phyloP scores from a whole-genome alignment of 1,140 invertebrate species.

The Drosophila ironensis region DNA sequence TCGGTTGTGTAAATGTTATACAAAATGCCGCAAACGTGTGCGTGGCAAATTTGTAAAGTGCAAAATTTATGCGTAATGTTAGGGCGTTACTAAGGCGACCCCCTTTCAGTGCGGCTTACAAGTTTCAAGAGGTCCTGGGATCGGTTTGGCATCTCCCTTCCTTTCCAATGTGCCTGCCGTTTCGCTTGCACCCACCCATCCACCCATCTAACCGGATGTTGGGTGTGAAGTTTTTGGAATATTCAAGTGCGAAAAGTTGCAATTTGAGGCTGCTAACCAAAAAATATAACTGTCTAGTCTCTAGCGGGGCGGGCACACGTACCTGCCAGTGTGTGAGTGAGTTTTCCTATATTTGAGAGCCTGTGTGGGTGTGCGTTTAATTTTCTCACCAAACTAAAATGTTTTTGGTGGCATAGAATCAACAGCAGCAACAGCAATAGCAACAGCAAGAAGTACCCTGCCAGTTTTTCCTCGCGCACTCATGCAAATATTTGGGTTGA shows the following conservation, averaged over 20 bases:
- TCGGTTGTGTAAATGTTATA: conserved; percentile 64
- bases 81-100: conserved; percentile 56
- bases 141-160: background rate
- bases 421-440: conserved; percentile 18
- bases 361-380: conserved; percentile 56
- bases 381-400: conserved; percentile 80
- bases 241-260: conserved; percentile 74
- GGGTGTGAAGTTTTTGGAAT: conserved; percentile 50
- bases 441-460: too few relatives aligned
- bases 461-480: conserved; percentile 53
- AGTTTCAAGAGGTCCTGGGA: conserved; percentile 64
- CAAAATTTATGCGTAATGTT: conserved; percentile 80
- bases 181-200: background rate
- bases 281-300: conserved; percentile 70
- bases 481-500: conserved; percentile 72
- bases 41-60: conserved; percentile 79
- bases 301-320: background rate
- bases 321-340: background rate
- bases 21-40: conserved; percentile 78
- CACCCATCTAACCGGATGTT: conserved; percentile 2
- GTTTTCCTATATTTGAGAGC: background rate
- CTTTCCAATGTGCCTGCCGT: background rate
- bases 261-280: conserved; percentile 50
- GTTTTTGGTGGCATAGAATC: conserved; percentile 44
- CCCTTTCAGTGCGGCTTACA: conserved; percentile 50